A percentile compares a stretch with the other conserved stretches of the same genome.
Evolutionary conservation across 2,797 vertebrate genomes (phyloP).

Genomic region (Danio aesculapii): DNA sequence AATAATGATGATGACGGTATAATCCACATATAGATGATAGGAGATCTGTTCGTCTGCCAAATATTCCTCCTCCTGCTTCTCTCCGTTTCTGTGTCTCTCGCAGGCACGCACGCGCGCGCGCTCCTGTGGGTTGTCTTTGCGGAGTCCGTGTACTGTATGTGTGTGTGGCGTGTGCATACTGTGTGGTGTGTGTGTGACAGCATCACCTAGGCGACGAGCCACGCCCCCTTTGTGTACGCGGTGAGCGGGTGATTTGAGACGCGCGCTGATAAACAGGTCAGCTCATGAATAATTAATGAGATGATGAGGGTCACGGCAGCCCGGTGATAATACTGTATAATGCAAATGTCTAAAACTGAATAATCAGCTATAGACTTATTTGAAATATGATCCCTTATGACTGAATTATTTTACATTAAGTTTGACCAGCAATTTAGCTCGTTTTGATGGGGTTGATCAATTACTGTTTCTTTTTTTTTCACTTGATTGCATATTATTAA

Average conservation of each 20-base stretch:
- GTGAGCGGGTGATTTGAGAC: conserved; percentile 68
- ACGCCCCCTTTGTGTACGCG: conserved; percentile 54
- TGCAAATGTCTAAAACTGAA: too few species aligned
- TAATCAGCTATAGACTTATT: too few species aligned
- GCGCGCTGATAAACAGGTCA: conserved; percentile 59
- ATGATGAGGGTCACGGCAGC: conserved; percentile 39
- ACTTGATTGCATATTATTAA: not conserved
- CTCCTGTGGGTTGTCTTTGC: conserved; percentile 70
- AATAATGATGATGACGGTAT: conserved; percentile 37
- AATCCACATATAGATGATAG: conserved; percentile 76
- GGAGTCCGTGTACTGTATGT: conserved; percentile 41
- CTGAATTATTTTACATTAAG: too few species aligned
- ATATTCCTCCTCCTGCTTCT: conserved; percentile 65
- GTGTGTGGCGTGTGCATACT: conserved; percentile 35
- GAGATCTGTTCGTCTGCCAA: conserved; percentile 59
- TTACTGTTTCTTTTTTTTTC: too few species aligned
- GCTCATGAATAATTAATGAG: conserved; percentile 64
- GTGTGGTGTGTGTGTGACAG: conserved; percentile 65
- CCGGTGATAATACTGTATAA: not conserved
- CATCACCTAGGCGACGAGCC: conserved; percentile 78
- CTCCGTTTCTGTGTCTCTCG: not conserved
- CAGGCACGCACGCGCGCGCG: not conserved
- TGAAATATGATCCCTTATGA: too few species aligned
- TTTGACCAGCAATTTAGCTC: too few species aligned
- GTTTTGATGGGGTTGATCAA: too few species aligned